Conservation (phyloP, 2,113 vertebrate genomes). For the Oryzias celebensis region DNA sequence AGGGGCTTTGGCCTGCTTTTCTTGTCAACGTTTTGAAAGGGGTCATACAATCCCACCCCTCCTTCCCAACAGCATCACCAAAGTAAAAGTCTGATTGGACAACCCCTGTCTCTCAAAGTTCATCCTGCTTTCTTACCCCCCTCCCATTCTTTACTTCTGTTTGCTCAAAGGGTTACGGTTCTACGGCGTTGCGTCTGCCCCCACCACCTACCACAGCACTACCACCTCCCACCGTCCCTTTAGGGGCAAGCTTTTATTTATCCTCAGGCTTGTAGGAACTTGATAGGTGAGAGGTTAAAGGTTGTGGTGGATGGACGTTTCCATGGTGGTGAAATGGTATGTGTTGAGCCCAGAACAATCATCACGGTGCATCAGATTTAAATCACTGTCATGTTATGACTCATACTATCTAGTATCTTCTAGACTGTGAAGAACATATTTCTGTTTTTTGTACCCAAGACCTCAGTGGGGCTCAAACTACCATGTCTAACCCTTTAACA, state of each 20-base stretch:
- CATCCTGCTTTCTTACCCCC: constrained; percentile 24
- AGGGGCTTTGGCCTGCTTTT: constrained; percentile 65
- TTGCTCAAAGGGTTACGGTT: constrained; percentile 45
- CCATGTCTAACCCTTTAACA: too few species aligned
- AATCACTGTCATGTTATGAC: too few species aligned
- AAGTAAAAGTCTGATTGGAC: constrained; percentile 47
- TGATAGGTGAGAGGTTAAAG: constrained; percentile 30
- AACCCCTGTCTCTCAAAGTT: constrained; percentile 41
- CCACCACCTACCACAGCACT: not conserved
- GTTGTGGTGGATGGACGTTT: constrained; percentile 36
- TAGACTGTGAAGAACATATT: too few species aligned
- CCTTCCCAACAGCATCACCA: constrained; percentile 39
- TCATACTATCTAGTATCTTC: too few species aligned
- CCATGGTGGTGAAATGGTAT: constrained; percentile 33
- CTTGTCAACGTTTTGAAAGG: constrained; percentile 56
- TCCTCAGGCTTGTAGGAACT: constrained; percentile 14
- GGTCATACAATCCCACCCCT: constrained; percentile 49
- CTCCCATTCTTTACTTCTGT: constrained; percentile 24
- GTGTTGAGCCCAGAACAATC: not conserved
- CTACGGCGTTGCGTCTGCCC: constrained; percentile 21
- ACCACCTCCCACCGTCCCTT: not conserved
- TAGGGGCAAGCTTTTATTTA: constrained; percentile 38
- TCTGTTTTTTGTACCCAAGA: too few species aligned
- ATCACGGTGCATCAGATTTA: too few species aligned
- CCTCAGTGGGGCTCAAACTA: too few species aligned